Conservation (phyloP, 92 coral and sea anemone genomes). For the Phenganax marumi region DNA sequence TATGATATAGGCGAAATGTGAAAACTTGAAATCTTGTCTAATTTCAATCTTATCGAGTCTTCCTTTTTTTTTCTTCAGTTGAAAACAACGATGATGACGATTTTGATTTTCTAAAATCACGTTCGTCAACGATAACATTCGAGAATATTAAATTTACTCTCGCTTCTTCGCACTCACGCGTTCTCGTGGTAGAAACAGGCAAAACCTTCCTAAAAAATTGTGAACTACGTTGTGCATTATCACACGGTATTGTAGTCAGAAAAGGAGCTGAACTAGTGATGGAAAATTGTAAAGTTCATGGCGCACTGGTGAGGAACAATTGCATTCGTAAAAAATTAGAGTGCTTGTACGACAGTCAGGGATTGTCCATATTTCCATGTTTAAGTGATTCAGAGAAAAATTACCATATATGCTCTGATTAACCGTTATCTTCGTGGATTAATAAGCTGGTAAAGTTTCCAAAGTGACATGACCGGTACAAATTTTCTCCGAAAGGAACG, state of each 20-base stretch:
- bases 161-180: conserved; percentile 52
- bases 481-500: too few species aligned
- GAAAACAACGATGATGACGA: conserved; percentile 36
- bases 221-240: conserved; percentile 59
- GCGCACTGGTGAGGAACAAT: conserved; percentile 59
- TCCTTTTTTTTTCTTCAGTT: conserved; percentile 10
- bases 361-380: too few species aligned
- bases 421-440: too few species aligned
- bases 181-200: conserved; percentile 67
- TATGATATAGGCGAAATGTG: background rate
- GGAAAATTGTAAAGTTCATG: conserved; percentile 68
- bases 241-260: conserved; percentile 61
- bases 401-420: too few species aligned
- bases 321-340: too few species aligned
- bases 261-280: conserved; percentile 61
- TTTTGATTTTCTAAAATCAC: conserved; percentile 46
- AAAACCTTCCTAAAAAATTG: conserved; percentile 66
- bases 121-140: conserved; percentile 59
- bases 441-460: too few species aligned
- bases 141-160: conserved; percentile 67
- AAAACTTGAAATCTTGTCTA: background rate
- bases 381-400: too few species aligned
- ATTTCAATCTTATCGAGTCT: background rate
- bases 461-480: too few species aligned
- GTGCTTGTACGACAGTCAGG: too few species aligned